phyloP scores from a whole-genome alignment of 2,113 vertebrate species.

The Formicarius rufipectus region DNA sequence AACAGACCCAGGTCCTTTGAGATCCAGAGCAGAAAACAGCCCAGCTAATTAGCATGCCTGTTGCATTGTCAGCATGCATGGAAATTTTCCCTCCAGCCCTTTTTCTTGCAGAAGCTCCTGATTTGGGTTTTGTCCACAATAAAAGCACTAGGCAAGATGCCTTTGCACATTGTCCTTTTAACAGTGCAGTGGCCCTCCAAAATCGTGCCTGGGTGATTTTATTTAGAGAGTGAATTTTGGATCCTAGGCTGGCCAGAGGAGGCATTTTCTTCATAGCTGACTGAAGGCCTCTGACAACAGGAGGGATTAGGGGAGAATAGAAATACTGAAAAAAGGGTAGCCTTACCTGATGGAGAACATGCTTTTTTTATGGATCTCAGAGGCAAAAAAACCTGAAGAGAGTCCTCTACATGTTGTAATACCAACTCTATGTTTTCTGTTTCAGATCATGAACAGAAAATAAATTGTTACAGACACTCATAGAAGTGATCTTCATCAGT shows the following conservation, averaged over 20 bases:
- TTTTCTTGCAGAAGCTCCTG: conserved; percentile 16
- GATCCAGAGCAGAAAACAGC: conserved; percentile 29
- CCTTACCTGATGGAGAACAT: background rate
- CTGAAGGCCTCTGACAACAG: background rate
- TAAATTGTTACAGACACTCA: background rate
- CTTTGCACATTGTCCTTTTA: background rate
- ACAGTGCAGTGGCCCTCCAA: background rate
- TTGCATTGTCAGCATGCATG: conserved; percentile 1
- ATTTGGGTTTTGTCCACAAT: background rate
- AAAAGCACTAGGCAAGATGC: background rate
- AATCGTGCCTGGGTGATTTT: background rate
- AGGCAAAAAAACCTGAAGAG: background rate
- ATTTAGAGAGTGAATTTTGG: background rate
- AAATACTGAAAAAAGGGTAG: background rate
- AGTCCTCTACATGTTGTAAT: background rate
- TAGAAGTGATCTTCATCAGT: background rate
- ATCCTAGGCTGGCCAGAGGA: background rate
- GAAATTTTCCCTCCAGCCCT: conserved; percentile 9
- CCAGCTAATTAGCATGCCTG: conserved; percentile 30
- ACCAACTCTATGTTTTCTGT: background rate
- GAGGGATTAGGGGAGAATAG: background rate
- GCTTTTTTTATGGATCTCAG: background rate
- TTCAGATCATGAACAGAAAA: background rate
- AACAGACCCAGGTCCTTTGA: conserved; percentile 16
- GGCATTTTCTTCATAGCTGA: background rate